These are phyloP conservation scores for Aspidiotus rigidus DNA, from an alignment of 2,888 invertebrate species.

Conservation along the genomic window DNA sequence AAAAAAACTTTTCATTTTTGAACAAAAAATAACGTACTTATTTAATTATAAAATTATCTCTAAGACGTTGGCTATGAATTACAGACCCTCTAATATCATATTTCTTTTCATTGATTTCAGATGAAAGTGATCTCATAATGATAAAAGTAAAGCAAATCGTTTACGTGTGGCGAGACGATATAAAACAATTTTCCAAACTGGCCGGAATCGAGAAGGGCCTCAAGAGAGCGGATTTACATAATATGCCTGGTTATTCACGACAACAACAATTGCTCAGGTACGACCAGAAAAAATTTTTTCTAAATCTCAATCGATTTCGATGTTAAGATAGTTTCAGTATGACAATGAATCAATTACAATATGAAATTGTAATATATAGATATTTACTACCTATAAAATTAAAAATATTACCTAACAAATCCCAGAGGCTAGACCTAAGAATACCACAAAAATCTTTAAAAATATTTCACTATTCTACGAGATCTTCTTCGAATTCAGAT, in stretches of 20 bases:
- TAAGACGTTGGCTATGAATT: too few relatives aligned
- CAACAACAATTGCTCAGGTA: conserved; percentile 39
- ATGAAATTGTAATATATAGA: too few relatives aligned
- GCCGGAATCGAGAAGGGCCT: conserved; percentile 44
- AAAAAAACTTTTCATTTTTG: background rate
- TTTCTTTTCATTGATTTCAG: conserved; percentile 32
- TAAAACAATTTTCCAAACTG: conserved; percentile 45
- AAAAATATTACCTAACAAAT: too few relatives aligned
- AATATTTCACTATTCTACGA: too few relatives aligned
- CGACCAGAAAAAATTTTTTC: background rate
- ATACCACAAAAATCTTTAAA: too few relatives aligned
- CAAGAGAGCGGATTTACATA: conserved; percentile 38
- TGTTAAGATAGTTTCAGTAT: too few relatives aligned
- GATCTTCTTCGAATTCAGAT: too few relatives aligned
- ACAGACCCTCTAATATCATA: background rate
- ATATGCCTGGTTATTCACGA: conserved; percentile 38
- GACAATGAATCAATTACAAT: too few relatives aligned
- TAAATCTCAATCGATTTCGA: too few relatives aligned
- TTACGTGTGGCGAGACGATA: conserved; percentile 49
- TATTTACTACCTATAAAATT: too few relatives aligned
- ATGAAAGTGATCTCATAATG: conserved; percentile 40
- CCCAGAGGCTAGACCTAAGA: too few relatives aligned
- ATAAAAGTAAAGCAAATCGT: conserved; percentile 50
- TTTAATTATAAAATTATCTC: background rate
- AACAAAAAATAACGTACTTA: background rate